These are phyloP conservation scores for Noctua comes DNA, from an alignment of 2,888 invertebrate species.

Conservation along the genomic window DNA sequence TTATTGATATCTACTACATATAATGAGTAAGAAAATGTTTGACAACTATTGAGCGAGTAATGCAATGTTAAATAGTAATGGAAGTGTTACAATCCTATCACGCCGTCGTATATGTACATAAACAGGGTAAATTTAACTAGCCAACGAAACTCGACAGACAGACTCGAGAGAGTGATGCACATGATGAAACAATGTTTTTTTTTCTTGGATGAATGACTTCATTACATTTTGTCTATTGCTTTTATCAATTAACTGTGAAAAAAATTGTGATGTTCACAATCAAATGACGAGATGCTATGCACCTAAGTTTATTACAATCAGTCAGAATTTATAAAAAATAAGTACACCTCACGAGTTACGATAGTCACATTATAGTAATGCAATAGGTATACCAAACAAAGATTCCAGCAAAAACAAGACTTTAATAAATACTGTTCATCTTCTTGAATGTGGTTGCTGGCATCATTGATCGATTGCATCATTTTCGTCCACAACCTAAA, in stretches of 20 bases:
- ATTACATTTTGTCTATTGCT: neutral
- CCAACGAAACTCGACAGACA: neutral
- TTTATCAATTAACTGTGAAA: neutral
- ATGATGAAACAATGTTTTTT: neutral
- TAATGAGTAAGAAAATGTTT: neutral
- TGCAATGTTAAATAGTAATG: neutral
- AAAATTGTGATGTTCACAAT: neutral
- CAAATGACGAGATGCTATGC: neutral
- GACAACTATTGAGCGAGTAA: neutral
- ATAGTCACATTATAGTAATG: neutral
- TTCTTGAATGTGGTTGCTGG: constrained; percentile 11
- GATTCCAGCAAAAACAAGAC: neutral
- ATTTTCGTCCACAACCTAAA: constrained; percentile 31
- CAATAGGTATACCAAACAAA: neutral
- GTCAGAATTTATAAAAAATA: constrained; percentile 13
- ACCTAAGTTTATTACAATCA: constrained; percentile 12
- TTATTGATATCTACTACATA: constrained; percentile 5
- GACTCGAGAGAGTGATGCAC: too few species aligned
- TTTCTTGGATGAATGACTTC: neutral
- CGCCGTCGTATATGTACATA: neutral
- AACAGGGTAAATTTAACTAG: neutral
- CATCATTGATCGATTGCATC: neutral
- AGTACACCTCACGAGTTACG: neutral
- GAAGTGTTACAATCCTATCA: constrained; percentile 20
- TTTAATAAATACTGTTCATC: neutral